Conservation (phyloP, 2,797 vertebrate species). For the Hippoglossus hippoglossus region DNA sequence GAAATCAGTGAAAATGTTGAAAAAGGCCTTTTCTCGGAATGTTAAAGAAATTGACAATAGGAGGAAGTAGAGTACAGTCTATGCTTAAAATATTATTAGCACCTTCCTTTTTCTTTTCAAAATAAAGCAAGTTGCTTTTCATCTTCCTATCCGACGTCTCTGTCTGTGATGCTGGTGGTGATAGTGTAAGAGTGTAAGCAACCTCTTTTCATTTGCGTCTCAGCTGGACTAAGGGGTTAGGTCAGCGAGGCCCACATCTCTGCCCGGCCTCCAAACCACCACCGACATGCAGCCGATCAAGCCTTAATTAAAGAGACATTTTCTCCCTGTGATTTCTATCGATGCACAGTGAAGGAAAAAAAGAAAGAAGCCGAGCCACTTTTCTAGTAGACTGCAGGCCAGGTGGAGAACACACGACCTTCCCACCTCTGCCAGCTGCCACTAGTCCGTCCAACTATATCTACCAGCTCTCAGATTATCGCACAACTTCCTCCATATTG, state of each 20-base stretch:
- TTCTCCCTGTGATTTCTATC: constrained; percentile 97
- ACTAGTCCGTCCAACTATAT: constrained; percentile 19
- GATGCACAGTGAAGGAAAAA: constrained; percentile 85
- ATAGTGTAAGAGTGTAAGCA: constrained; percentile 37
- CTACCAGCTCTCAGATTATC: constrained; percentile 9
- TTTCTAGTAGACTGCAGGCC: constrained; percentile 88
- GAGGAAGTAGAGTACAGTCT: no score
- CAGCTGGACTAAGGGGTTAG: constrained; percentile 44
- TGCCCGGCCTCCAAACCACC: constrained; percentile 84
- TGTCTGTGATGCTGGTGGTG: constrained; percentile 20
- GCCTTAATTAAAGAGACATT: constrained; percentile 97
- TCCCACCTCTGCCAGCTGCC: constrained; percentile 36
- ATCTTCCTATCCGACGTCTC: constrained; percentile 10
- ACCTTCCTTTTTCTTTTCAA: background rate
- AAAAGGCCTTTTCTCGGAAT: no score
- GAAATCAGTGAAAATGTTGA: no score
- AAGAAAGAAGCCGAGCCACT: constrained; percentile 87
- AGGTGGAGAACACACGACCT: constrained; percentile 74
- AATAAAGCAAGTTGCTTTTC: constrained; percentile 5
- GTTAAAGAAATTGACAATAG: no score
- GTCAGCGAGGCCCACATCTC: constrained; percentile 61
- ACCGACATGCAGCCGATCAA: constrained; percentile 94
- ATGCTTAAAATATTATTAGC: background rate
- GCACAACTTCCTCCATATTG: background rate
- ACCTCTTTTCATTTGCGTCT: constrained; percentile 52